Evolutionary conservation across 30 jellyfish, hydroid and myxozoan genomes (phyloP).

Genomic region (Hydractinia symbiolongicarpus): DNA sequence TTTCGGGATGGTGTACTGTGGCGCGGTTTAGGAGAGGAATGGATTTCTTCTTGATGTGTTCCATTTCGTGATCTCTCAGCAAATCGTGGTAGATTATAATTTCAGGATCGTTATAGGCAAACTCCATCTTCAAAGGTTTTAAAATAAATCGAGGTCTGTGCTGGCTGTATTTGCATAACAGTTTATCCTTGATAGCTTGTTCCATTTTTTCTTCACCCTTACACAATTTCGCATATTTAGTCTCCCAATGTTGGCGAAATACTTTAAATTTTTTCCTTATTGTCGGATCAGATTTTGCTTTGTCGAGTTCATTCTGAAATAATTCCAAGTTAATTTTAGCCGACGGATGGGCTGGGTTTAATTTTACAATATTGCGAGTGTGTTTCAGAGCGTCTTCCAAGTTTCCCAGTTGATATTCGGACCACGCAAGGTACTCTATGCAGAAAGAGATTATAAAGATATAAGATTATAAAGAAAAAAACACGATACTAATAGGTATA

Average conservation of each 20-base stretch:
- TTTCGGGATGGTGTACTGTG: conserved; percentile 70
- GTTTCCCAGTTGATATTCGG: conserved; percentile 79
- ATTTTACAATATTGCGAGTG: conserved; percentile 51
- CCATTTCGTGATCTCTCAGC: conserved; percentile 44
- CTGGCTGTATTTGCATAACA: conserved; percentile 44
- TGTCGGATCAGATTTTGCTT: conserved; percentile 33
- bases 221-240: conserved; percentile 39
- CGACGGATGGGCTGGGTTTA: conserved; percentile 51
- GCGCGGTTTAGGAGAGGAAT: conserved; percentile 62
- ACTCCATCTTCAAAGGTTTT: conserved; percentile 58
- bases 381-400: conserved; percentile 71
- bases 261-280: conserved; percentile 12
- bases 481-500: no score
- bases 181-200: conserved; percentile 34
- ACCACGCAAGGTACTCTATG: conserved; percentile 83
- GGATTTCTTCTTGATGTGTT: conserved; percentile 38
- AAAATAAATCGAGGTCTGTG: conserved; percentile 40
- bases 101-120: conserved; percentile 42
- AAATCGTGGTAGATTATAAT: conserved; percentile 48
- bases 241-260: conserved; percentile 33
- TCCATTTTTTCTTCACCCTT: conserved; percentile 54
- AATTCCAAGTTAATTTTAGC: conserved; percentile 59
- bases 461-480: background rate
- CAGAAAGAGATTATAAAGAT: background rate
- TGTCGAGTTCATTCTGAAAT: conserved; percentile 54